These are phyloP conservation scores for Digitonthophagus gazella DNA, from an alignment of 2,888 invertebrate species.

Conservation along the genomic window DNA sequence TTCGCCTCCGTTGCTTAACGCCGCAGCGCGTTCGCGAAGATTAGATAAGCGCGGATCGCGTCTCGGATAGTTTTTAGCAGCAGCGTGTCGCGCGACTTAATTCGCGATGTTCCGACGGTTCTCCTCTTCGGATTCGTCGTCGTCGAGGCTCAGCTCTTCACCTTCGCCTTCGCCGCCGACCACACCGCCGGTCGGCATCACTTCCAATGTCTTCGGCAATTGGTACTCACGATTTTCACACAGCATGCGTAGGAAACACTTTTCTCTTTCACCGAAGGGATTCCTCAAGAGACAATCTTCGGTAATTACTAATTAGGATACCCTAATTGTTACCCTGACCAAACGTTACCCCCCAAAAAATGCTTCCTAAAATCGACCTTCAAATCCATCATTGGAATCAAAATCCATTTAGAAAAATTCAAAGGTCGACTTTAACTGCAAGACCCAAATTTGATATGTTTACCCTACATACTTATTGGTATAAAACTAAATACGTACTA, in stretches of 20 bases:
- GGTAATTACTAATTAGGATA: conserved; percentile 33
- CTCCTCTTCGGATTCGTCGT: conserved; percentile 34
- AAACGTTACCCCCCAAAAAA: too few relatives aligned
- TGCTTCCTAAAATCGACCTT: too few relatives aligned
- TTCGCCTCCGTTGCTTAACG: background rate
- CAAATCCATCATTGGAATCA: too few relatives aligned
- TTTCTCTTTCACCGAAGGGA: conserved; percentile 40
- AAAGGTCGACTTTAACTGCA: too few relatives aligned
- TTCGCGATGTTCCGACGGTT: conserved; percentile 30
- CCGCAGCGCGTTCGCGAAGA: background rate
- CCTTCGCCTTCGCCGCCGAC: conserved; percentile 37
- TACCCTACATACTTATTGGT: too few relatives aligned
- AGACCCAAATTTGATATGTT: too few relatives aligned
- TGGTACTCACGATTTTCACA: conserved; percentile 45
- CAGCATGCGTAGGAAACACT: conserved; percentile 40
- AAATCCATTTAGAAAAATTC: too few relatives aligned
- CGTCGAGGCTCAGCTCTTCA: conserved; percentile 28
- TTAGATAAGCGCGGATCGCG: background rate
- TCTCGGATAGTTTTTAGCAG: background rate
- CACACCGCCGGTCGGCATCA: conserved; percentile 39
- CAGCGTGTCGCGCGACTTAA: background rate
- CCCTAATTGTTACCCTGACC: too few relatives aligned
- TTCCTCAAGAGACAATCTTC: conserved; percentile 37
- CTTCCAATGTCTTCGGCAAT: conserved; percentile 38
- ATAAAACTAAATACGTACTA: too few relatives aligned